phyloP scores from a whole-genome alignment of 2,797 vertebrate genomes.

The Pristis pectinata region DNA sequence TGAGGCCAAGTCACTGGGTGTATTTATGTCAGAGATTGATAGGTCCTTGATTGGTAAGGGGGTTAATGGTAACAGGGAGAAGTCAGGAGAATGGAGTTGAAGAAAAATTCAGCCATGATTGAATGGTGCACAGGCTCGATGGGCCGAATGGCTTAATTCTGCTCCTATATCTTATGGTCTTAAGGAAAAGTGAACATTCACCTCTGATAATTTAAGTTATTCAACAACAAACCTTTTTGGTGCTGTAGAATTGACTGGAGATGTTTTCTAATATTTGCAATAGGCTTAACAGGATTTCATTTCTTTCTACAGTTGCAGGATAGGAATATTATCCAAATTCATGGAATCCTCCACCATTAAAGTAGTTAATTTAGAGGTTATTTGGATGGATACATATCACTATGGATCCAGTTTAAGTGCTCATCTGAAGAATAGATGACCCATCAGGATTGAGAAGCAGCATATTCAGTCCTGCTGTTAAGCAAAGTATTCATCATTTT shows the following conservation, averaged over 20 bases:
- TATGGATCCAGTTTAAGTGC: not conserved
- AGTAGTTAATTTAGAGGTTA: not conserved
- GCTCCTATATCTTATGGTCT: too few species aligned
- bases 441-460: not conserved
- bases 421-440: not conserved
- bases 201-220: not conserved
- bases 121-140: too few species aligned
- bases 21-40: too few species aligned
- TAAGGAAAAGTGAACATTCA: too few species aligned
- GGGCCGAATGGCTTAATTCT: too few species aligned
- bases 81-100: too few species aligned
- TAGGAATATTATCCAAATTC: not conserved
- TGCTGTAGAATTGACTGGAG: not conserved
- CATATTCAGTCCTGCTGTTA: not conserved
- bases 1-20: too few species aligned
- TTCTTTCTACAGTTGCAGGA: not conserved
- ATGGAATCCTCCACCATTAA: not conserved
- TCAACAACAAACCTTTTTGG: not conserved
- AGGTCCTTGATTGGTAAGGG: too few species aligned
- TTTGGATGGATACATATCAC: not conserved
- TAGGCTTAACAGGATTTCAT: not conserved
- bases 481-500: constrained; percentile 7
- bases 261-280: not conserved
- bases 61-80: too few species aligned
- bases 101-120: too few species aligned